phyloP scores from a whole-genome alignment of 2,888 invertebrate genomes.

The Himalopsyche kuldschensis region DNA sequence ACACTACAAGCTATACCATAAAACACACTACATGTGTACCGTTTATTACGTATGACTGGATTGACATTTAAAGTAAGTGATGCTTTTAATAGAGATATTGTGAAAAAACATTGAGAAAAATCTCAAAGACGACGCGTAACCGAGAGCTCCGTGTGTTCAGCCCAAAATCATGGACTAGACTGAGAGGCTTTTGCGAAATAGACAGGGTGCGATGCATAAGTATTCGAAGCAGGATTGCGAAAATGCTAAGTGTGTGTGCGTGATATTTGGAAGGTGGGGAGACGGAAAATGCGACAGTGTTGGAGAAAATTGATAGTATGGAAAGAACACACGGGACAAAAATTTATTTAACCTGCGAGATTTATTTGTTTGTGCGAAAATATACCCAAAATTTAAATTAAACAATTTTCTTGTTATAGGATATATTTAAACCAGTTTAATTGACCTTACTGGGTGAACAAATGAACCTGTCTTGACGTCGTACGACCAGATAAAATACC shows the following conservation, averaged over 20 bases:
- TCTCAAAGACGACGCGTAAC: neutral
- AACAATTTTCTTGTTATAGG: too few species aligned
- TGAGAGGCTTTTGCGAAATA: slow-evolving; percentile 18
- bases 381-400: too few species aligned
- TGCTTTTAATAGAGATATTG: neutral
- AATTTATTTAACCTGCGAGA: neutral
- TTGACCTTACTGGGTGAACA: too few species aligned
- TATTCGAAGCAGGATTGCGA: neutral
- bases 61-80: neutral
- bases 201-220: neutral
- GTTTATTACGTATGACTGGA: neutral
- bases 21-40: neutral
- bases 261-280: neutral
- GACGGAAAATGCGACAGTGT: neutral
- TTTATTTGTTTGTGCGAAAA: too few species aligned
- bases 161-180: slow-evolving; percentile 27
- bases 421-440: too few species aligned
- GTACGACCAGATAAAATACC: too few species aligned
- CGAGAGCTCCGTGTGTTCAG: slow-evolving; percentile 3
- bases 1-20: neutral
- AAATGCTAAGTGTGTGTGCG: neutral
- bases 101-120: neutral
- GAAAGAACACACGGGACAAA: neutral
- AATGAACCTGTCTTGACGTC: too few species aligned
- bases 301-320: neutral